These are phyloP conservation scores for Leptonema lineaticorne DNA, from an alignment of 1,140 invertebrate species.

Conservation along the genomic window DNA sequence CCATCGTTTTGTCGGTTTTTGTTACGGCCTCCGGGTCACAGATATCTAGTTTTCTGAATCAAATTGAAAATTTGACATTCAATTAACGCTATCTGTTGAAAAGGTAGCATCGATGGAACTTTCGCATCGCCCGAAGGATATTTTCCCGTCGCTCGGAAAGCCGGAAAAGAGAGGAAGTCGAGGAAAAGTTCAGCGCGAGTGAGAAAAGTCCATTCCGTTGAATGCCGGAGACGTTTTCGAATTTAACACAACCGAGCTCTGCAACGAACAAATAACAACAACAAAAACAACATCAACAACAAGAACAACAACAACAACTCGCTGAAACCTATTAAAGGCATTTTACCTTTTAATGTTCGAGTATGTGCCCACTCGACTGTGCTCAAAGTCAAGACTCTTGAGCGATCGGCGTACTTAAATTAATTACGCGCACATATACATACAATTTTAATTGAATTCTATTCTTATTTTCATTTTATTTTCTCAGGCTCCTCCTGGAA, in stretches of 20 bases:
- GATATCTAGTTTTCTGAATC: conserved; percentile 19
- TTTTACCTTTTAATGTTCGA: neutral
- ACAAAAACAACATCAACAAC: too few species aligned
- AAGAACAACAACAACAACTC: neutral
- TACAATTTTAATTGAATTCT: neutral
- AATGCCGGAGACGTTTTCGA: neutral
- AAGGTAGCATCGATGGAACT: conserved; percentile 11
- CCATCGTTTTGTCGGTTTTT: too few species aligned
- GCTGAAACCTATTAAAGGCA: conserved; percentile 14
- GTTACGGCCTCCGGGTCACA: conserved; percentile 10
- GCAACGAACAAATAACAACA: too few species aligned
- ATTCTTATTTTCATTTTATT: conserved; percentile 1
- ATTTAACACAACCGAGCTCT: too few species aligned
- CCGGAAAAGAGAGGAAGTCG: conserved; percentile 8
- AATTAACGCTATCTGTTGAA: conserved; percentile 28
- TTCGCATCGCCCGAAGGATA: neutral
- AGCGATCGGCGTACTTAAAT: too few species aligned
- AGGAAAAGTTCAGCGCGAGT: neutral
- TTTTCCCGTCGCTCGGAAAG: neutral
- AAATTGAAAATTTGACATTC: conserved; percentile 30
- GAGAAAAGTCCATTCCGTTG: neutral
- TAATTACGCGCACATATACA: too few species aligned
- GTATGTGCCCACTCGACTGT: neutral
- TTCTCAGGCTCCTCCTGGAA: conserved; percentile 65
- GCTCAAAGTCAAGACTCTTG: too few species aligned